Conservation (phyloP, 2,797 vertebrate genomes). For the Spea hammondii region DNA sequence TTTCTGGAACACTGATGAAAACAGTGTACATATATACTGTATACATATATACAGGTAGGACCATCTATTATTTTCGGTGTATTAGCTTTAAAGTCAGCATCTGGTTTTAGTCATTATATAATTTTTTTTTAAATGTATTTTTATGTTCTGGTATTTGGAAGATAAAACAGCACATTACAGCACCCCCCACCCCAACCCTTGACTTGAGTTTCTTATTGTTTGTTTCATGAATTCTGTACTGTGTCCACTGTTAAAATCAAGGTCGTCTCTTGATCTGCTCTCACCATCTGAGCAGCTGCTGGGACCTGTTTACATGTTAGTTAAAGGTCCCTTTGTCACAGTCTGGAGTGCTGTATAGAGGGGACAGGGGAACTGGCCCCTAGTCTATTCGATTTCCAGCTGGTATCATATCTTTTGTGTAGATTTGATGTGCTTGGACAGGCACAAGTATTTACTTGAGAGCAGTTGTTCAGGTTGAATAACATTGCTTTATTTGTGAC, state of each 20-base stretch:
- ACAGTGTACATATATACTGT: not conserved
- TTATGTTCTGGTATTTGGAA: not conserved
- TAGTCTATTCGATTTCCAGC: too few species aligned
- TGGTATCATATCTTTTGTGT: too few species aligned
- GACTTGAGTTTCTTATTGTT: not conserved
- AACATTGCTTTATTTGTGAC: not conserved
- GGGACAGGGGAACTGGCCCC: too few species aligned
- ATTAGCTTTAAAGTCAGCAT: too few species aligned
- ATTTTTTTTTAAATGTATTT: not conserved
- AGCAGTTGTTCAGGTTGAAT: not conserved
- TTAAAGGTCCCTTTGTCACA: constrained; percentile 7
- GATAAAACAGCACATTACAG: not conserved
- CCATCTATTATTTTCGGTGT: not conserved
- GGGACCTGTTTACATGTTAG: not conserved
- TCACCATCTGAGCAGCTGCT: not conserved
- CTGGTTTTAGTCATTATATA: not conserved
- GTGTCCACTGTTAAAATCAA: not conserved
- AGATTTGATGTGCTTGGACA: too few species aligned
- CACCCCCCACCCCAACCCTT: not conserved
- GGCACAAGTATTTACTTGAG: not conserved
- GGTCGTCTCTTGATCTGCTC: not conserved
- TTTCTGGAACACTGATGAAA: not conserved
- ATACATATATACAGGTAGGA: not conserved
- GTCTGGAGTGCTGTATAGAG: not conserved
- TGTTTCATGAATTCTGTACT: not conserved